These are phyloP conservation scores for Propithecus perrieri DNA, from an alignment of 2,797 vertebrate genomes.

Conservation along the genomic window DNA sequence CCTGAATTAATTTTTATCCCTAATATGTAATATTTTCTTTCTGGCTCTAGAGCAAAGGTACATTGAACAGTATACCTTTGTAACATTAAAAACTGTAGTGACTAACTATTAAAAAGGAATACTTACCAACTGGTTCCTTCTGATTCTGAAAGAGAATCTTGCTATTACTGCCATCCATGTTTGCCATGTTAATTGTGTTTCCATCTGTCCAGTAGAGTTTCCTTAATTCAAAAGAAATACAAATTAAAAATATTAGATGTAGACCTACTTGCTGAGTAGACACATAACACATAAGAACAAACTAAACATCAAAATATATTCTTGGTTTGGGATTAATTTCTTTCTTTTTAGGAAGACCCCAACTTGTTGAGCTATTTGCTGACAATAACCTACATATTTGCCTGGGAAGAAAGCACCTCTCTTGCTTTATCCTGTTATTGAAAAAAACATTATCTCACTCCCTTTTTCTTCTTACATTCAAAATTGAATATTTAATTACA, in stretches of 20 bases:
- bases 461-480: not conserved
- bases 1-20: not conserved
- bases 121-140: conserved; percentile 96
- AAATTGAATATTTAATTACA: not conserved
- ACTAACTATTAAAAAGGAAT: not conserved
- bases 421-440: not conserved
- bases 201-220: conserved; percentile 99
- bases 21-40: conserved; percentile 4
- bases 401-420: not conserved
- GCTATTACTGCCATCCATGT: conserved; percentile 98
- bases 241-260: not conserved
- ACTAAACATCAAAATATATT: not conserved
- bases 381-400: not conserved
- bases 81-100: not conserved
- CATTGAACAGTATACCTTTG: not conserved
- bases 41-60: not conserved
- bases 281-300: not conserved
- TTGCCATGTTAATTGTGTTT: conserved; percentile 98
- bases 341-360: not conserved
- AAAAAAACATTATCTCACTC: not conserved
- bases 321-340: not conserved
- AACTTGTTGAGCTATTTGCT: not conserved
- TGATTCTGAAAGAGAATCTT: conserved; percentile 98
- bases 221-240: conserved; percentile 82
- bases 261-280: not conserved